Percentiles rank a stretch among this genome's conserved stretches.
phyloP scores from a whole-genome alignment of 2,113 vertebrate genomes.

The Neotragus pygmaeus region DNA sequence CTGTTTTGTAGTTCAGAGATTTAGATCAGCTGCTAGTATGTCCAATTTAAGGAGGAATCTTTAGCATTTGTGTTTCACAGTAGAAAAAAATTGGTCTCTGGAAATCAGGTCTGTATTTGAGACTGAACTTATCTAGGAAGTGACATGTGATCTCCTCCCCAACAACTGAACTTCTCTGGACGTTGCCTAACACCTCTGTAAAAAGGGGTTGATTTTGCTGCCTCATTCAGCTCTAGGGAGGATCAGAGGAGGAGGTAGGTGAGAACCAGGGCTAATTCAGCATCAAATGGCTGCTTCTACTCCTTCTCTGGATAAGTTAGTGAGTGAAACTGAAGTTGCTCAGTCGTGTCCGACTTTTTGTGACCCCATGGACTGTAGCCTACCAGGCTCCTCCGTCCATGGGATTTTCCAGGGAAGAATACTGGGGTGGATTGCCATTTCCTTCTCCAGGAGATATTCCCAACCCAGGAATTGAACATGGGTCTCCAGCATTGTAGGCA shows the following conservation, averaged over 20 bases:
- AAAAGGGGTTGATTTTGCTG: not conserved
- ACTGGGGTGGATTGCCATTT: not conserved
- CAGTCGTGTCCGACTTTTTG: accelerated
- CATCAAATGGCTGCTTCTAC: not conserved
- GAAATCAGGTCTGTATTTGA: not conserved
- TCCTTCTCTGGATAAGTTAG: not conserved
- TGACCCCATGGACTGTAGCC: not conserved
- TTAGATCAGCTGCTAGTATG: not conserved
- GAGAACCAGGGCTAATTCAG: too few relatives aligned
- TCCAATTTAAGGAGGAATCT: not conserved
- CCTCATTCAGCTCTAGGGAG: not conserved
- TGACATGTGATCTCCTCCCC: not conserved
- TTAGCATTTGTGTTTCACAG: not conserved
- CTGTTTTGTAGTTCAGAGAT: not conserved
- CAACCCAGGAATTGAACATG: not conserved
- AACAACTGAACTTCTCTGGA: not conserved
- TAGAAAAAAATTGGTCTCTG: not conserved
- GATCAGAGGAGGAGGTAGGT: not conserved
- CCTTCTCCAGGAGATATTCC: not conserved
- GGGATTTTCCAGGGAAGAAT: not conserved
- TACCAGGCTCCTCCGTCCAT: not conserved
- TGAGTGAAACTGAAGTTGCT: not conserved
- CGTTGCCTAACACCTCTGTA: not conserved
- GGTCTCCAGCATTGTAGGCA: not conserved
- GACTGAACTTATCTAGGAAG: not conserved